Percentiles rank a stretch among this genome's conserved stretches.
These are phyloP conservation scores for Deladenus siricidicola DNA, from an alignment of 2,888 invertebrate species.

Conservation along the genomic window DNA sequence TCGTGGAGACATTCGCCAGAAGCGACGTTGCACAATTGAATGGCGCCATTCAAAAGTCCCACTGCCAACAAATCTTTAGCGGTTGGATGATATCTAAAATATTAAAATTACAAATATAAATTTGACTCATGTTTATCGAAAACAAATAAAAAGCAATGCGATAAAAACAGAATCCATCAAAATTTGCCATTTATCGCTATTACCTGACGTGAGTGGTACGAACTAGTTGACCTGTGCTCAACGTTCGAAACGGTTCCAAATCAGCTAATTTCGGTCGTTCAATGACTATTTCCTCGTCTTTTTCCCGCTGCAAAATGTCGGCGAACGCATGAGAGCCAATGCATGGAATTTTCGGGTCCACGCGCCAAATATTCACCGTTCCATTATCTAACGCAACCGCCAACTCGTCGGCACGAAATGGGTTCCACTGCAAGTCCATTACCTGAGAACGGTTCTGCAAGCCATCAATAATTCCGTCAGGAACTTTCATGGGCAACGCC, in stretches of 20 bases:
- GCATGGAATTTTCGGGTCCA: slow-evolving; percentile 60
- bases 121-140: too few species aligned
- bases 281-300: slow-evolving; percentile 21
- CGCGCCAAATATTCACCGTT: slow-evolving; percentile 69
- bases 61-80: slow-evolving; percentile 77
- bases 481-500: slow-evolving; percentile 67
- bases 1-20: slow-evolving; percentile 4
- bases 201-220: too few species aligned
- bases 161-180: too few species aligned
- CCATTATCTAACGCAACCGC: slow-evolving; percentile 78
- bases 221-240: slow-evolving; percentile 35
- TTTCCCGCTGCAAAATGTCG: slow-evolving; percentile 14
- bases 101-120: neutral
- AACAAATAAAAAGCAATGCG: too few species aligned
- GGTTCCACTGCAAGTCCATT: slow-evolving; percentile 85
- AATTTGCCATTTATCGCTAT: too few species aligned
- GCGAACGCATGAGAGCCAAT: neutral
- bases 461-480: slow-evolving; percentile 75
- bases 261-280: slow-evolving; percentile 8
- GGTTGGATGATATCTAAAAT: slow-evolving; percentile 63
- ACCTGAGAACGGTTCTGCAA: slow-evolving; percentile 72
- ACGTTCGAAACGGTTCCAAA: neutral
- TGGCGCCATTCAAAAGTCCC: slow-evolving; percentile 69
- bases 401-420: slow-evolving; percentile 71
- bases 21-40: slow-evolving; percentile 21